Conservation (phyloP, 2,888 invertebrate species). For the Hofmannophila pseudospretella region DNA sequence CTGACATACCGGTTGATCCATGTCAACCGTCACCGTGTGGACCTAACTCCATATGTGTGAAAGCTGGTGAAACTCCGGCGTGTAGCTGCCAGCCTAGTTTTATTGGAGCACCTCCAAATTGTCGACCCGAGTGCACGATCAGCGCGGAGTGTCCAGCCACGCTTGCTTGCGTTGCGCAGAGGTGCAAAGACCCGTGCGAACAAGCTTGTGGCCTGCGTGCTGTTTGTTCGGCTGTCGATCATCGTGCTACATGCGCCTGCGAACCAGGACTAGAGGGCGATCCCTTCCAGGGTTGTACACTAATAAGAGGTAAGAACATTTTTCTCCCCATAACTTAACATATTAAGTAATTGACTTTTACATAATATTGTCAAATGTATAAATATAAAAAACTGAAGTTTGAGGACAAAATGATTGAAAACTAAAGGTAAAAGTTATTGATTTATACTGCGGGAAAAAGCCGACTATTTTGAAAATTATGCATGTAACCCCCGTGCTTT, state of each 20-base stretch:
- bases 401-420: not conserved
- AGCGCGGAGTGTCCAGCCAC: slow-evolving; percentile 83
- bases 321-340: not conserved
- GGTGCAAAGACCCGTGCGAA: slow-evolving; percentile 82
- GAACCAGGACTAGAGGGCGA: slow-evolving; percentile 79
- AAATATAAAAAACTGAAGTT: not conserved
- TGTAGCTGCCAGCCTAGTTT: slow-evolving; percentile 81
- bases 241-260: slow-evolving; percentile 81
- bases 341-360: not conserved
- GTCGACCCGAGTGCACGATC: slow-evolving; percentile 82
- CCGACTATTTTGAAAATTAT: slow-evolving; percentile 20
- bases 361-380: slow-evolving; percentile 8
- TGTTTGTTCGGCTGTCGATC: slow-evolving; percentile 79
- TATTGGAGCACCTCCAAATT: slow-evolving; percentile 81
- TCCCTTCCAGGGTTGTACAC: slow-evolving; percentile 78
- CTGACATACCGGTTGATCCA: slow-evolving; percentile 59
- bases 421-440: slow-evolving; percentile 14
- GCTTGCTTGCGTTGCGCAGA: slow-evolving; percentile 80
- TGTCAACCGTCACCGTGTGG: slow-evolving; percentile 84
- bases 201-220: slow-evolving; percentile 81
- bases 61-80: slow-evolving; percentile 78
- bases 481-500: slow-evolving; percentile 71
- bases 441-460: slow-evolving; percentile 21
- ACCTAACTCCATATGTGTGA: slow-evolving; percentile 80
- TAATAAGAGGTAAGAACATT: slow-evolving; percentile 52